Conservation (phyloP, 1,140 invertebrate species). For the Diuraphis noxia region DNA sequence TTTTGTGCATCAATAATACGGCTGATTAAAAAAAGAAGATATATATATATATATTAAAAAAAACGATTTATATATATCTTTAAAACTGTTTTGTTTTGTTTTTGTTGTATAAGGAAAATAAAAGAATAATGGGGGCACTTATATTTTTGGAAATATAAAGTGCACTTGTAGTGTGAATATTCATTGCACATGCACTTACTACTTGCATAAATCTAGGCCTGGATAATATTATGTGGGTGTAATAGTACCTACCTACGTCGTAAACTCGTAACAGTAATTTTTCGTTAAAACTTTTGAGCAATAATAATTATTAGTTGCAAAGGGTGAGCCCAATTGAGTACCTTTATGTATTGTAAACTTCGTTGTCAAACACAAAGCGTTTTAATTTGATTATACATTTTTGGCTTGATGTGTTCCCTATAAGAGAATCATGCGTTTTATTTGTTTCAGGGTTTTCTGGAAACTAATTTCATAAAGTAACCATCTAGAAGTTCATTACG, state of each 20-base stretch:
- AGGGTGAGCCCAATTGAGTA: not conserved
- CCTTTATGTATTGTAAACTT: not conserved
- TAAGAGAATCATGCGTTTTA: not conserved
- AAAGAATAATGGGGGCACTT: too few relatives aligned
- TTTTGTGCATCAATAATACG: not conserved
- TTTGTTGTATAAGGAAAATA: not conserved
- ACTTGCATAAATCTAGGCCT: not conserved
- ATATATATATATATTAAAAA: too few relatives aligned
- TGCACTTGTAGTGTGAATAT: not conserved
- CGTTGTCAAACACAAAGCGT: not conserved
- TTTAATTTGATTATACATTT: constrained; percentile 10
- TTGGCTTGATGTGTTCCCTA: not conserved
- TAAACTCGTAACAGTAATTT: not conserved
- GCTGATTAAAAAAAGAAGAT: not conserved
- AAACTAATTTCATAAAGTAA: constrained; percentile 5
- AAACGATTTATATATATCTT: too few relatives aligned
- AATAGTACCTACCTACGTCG: not conserved
- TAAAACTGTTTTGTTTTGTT: not conserved
- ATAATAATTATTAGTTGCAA: not conserved
- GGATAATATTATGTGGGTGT: not conserved
- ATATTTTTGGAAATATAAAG: not conserved
- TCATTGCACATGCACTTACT: too few relatives aligned
- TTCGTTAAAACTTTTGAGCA: not conserved
- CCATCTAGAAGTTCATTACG: not conserved
- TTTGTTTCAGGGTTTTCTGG: constrained; percentile 2